Evolutionary conservation across 2,888 invertebrate species (phyloP), one percentile per base, ranked within the genome.

Genomic region (Thereva nobilitata): DNA sequence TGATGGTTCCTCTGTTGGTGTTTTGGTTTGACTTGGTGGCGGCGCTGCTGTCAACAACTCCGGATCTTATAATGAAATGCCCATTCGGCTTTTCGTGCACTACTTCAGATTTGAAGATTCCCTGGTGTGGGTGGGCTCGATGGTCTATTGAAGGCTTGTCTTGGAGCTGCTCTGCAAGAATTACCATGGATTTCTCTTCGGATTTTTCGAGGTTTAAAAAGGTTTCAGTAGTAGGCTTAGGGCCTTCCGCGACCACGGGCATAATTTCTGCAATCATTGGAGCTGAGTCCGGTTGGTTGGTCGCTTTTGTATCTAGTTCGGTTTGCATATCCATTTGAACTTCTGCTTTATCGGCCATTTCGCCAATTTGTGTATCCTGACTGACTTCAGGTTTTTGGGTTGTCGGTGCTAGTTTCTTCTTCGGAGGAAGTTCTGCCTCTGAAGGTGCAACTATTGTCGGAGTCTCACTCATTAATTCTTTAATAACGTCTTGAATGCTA

Each of bases 21-120:
- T 23, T 23, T 23, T 23, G 23, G 23, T 23, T 23, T 23, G 23
- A 23, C 23, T 23, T 23, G 23, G 23, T 23, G 23, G 23, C 23
- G 23, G 23, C 23, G 23, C 23, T 23, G 23, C 23, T 23, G 23
- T 35, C 35, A n/a, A 57, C 45, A n/a, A 8, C 9, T n/a, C 42
- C 55, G 8, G 64, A 55, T 38, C 23, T 64, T 23, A 64, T 23
- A 47, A 64, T 34, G 47, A 64, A 49, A 23, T 50, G 61, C 4
- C 64, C 64, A 55, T 64, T 64, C 38, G 54, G 54, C 41, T 64
- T 64, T 40, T 64, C 64, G 4, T 55, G 64, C 12, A 64, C 55
- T 5, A 64, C 10, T 49, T 64, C 64, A 3, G 64, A 64, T 55
- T 12, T 50, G 34, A 63, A 23, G 23, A 23, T 2, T 23, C 23